A percentile compares a stretch with the other conserved stretches of the same genome.
Conservation (phyloP, 1,140 invertebrate genomes). For the Philaenus spumarius region DNA sequence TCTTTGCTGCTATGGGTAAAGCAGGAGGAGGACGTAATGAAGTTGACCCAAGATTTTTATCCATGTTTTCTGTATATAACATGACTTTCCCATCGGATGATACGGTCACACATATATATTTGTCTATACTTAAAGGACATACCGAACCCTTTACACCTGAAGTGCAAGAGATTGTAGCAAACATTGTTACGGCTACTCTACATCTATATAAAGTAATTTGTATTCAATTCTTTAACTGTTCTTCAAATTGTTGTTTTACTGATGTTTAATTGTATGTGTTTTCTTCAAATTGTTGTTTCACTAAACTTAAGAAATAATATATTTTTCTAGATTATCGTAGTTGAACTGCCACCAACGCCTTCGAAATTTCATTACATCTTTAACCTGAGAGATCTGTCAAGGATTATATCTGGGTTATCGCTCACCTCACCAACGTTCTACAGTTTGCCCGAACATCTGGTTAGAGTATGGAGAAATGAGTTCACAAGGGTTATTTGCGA, state of each 20-base stretch:
- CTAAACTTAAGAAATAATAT: background rate
- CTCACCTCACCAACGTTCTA: constrained; percentile 58
- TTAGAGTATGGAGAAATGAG: constrained; percentile 86
- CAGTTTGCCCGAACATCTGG: constrained; percentile 57
- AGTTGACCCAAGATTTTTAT: constrained; percentile 83
- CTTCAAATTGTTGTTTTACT: background rate
- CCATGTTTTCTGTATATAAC: constrained; percentile 81
- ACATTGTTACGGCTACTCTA: constrained; percentile 69
- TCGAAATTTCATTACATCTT: constrained; percentile 93
- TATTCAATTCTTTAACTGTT: background rate
- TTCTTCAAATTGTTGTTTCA: background rate
- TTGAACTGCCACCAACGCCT: constrained; percentile 80
- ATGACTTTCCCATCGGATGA: constrained; percentile 70
- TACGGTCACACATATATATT: constrained; percentile 76
- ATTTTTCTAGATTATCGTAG: constrained; percentile 52
- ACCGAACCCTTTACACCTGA: constrained; percentile 57
- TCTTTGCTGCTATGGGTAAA: constrained; percentile 72
- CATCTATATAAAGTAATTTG: constrained; percentile 67
- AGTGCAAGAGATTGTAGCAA: constrained; percentile 53
- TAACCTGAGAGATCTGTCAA: constrained; percentile 82
- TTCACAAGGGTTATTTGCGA: constrained; percentile 79
- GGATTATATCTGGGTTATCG: constrained; percentile 70
- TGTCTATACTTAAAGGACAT: constrained; percentile 72
- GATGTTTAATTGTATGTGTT: background rate
- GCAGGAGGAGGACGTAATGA: constrained; percentile 80